These are phyloP conservation scores for Blennius ocellaris DNA, from an alignment of 2,113 vertebrate species.

Conservation along the genomic window DNA sequence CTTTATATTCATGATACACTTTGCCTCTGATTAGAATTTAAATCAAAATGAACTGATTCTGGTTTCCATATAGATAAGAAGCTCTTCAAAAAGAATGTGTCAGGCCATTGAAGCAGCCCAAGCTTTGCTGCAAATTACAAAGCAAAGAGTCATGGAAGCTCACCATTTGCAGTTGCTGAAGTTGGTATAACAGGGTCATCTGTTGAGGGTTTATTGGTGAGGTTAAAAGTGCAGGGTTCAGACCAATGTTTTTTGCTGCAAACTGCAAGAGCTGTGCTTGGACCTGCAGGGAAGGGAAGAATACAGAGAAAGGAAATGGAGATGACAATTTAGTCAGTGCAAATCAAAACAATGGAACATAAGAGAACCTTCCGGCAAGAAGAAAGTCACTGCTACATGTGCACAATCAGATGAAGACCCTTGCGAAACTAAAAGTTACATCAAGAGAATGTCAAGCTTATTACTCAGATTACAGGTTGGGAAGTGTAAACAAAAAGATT, in stretches of 20 bases:
- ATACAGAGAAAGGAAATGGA: slow-evolving; percentile 2
- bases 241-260: slow-evolving; percentile 99
- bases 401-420: neutral
- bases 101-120: neutral
- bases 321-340: slow-evolving; percentile 27
- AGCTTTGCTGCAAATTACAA: neutral
- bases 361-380: slow-evolving; percentile 25
- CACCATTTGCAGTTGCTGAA: slow-evolving; percentile 99
- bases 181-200: slow-evolving; percentile 99
- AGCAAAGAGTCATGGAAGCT: slow-evolving; percentile 65
- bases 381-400: neutral
- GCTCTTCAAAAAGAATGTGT: neutral
- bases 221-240: slow-evolving; percentile 99
- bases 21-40: neutral
- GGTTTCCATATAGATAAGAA: neutral
- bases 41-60: neutral
- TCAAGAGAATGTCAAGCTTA: neutral
- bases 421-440: neutral
- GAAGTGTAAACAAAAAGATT: too few relatives aligned
- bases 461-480: too few relatives aligned
- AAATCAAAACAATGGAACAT: slow-evolving; percentile 4
- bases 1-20: neutral
- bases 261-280: slow-evolving; percentile 99
- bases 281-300: slow-evolving; percentile 85
- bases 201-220: slow-evolving; percentile 99